These are phyloP conservation scores for Drosophila emarginata DNA, from an alignment of 2,888 invertebrate species.

Conservation along the genomic window DNA sequence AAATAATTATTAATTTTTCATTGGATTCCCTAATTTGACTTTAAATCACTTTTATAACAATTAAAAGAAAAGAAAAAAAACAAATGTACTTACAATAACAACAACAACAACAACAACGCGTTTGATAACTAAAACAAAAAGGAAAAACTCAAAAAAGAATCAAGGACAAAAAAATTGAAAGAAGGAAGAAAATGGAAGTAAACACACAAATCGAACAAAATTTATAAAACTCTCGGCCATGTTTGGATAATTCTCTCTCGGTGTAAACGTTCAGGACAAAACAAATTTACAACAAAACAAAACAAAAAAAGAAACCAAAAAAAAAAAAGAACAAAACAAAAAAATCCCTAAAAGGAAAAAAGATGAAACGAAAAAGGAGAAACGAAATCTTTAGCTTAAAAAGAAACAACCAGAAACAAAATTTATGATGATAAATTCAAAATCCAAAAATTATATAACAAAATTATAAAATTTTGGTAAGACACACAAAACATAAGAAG, in stretches of 20 bases:
- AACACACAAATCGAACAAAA: conserved; percentile 63
- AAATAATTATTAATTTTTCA: conserved; percentile 40
- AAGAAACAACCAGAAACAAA: conserved; percentile 44
- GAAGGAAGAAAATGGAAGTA: conserved; percentile 41
- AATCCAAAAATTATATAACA: conserved; percentile 71
- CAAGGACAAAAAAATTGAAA: conserved; percentile 19
- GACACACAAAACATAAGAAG: conserved; percentile 55
- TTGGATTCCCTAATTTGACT: conserved; percentile 28
- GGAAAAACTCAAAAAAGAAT: conserved; percentile 39
- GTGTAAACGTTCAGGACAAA: conserved; percentile 81
- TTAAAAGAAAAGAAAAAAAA: conserved; percentile 24
- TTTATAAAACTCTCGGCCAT: conserved; percentile 80
- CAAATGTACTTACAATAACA: conserved; percentile 63
- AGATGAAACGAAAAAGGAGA: conserved; percentile 3
- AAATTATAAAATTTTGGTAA: conserved; percentile 79
- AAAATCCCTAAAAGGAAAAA: conserved; percentile 47
- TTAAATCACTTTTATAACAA: conserved; percentile 38
- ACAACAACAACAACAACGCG: conserved; percentile 58
- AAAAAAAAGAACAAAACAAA: conserved; percentile 50
- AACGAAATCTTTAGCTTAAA: conserved; percentile 62
- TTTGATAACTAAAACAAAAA: conserved; percentile 46
- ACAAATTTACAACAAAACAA: conserved; percentile 65
- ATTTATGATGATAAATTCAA: conserved; percentile 55
- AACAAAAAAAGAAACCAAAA: conserved; percentile 52
- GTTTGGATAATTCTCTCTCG: conserved; percentile 82